A percentile compares a stretch with the other conserved stretches of the same genome.
Evolutionary conservation across 2,113 vertebrate species (phyloP).

Genomic region (Azemiops feae): DNA sequence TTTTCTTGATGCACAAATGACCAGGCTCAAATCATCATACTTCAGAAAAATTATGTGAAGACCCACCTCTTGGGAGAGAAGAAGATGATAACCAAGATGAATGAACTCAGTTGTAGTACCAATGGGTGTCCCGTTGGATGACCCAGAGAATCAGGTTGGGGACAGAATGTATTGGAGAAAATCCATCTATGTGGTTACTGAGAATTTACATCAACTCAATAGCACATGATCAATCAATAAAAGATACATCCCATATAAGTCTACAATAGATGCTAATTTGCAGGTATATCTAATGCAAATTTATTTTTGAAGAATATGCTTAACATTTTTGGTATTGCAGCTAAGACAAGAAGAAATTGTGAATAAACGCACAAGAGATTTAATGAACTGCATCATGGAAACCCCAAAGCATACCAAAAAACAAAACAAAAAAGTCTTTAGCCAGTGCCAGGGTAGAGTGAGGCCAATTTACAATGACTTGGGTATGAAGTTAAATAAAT

Average conservation of each 20-base stretch:
- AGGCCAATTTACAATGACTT: not conserved
- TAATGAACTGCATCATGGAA: not conserved
- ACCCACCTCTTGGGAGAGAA: not conserved
- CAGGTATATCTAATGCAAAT: not conserved
- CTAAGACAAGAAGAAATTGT: not conserved
- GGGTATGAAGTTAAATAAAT: not conserved
- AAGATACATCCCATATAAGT: not conserved
- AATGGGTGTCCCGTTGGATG: not conserved
- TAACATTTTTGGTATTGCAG: slow-evolving; percentile 11
- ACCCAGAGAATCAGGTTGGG: not conserved
- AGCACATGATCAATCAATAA: not conserved
- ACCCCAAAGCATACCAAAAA: not conserved
- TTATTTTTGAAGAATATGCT: not conserved
- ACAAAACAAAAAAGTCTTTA: not conserved
- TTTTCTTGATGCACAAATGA: not conserved
- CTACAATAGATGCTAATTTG: not conserved
- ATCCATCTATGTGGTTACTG: not conserved
- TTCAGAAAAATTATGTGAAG: not conserved
- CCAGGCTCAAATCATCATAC: not conserved
- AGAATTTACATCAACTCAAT: not conserved
- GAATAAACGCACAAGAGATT: not conserved
- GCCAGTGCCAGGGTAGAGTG: not conserved
- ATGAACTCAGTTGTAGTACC: not conserved
- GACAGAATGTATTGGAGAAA: not conserved
- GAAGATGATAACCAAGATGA: not conserved